Evolutionary conservation across 2,113 vertebrate species (phyloP).

Genomic region (Passer domesticus): DNA sequence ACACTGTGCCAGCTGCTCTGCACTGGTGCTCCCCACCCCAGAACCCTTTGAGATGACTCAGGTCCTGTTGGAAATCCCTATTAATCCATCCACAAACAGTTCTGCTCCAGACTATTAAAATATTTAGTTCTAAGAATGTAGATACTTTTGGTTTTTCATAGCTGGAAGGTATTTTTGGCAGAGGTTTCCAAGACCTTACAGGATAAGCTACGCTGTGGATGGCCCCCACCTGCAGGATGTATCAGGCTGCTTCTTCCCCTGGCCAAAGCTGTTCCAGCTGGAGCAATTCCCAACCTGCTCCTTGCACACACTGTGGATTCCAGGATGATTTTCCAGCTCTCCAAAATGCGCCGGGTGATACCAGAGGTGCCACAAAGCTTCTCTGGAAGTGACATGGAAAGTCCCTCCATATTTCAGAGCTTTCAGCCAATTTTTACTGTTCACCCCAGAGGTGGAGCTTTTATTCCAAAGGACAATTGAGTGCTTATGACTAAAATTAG

Average conservation of each 20-base stretch:
- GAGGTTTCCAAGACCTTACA: neutral
- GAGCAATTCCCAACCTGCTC: neutral
- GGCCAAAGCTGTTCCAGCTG: neutral
- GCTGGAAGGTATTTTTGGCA: neutral
- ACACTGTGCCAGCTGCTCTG: neutral
- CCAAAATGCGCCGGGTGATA: accelerated
- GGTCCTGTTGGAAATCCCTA: neutral
- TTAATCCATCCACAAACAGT: neutral
- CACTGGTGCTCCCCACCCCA: neutral
- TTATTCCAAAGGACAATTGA: neutral
- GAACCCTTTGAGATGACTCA: neutral
- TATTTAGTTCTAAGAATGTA: neutral
- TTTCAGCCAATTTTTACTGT: neutral
- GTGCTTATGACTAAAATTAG: neutral
- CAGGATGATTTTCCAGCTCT: neutral
- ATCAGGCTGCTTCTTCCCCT: neutral
- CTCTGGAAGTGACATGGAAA: neutral
- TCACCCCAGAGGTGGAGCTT: neutral
- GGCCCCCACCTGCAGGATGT: neutral
- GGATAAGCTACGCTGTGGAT: accelerated
- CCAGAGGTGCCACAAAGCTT: neutral
- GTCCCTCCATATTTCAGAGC: neutral
- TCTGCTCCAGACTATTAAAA: neutral
- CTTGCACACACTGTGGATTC: neutral
- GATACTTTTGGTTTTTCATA: neutral